Evolutionary conservation across 2,113 vertebrate species (phyloP).

Genomic region (Egretta garzetta): DNA sequence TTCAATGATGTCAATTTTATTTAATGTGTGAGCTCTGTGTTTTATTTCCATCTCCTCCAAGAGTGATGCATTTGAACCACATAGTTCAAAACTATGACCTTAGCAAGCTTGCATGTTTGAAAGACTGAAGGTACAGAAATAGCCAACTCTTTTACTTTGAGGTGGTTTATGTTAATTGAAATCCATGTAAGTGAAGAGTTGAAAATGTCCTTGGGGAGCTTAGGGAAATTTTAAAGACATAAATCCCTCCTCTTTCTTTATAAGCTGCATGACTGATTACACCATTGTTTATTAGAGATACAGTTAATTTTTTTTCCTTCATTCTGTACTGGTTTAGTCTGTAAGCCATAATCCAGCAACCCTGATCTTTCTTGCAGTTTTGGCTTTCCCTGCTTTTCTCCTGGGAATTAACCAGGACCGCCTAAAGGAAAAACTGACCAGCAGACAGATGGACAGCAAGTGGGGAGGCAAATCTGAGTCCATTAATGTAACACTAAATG

Average conservation of each 20-base stretch:
- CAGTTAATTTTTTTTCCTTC: not conserved
- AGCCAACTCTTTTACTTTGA: not conserved
- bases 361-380: slow-evolving; percentile 75
- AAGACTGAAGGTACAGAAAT: not conserved
- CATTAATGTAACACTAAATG: slow-evolving; percentile 94
- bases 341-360: not conserved
- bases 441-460: slow-evolving; percentile 97
- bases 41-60: not conserved
- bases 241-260: not conserved
- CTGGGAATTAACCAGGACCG: slow-evolving; percentile 92
- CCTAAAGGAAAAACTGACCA: slow-evolving; percentile 94
- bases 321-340: not conserved
- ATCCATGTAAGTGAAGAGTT: not conserved
- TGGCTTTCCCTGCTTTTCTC: slow-evolving; percentile 95
- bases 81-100: not conserved
- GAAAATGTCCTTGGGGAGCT: not conserved
- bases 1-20: not conserved
- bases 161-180: slow-evolving; percentile 2
- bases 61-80: not conserved
- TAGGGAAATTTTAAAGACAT: not conserved
- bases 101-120: not conserved
- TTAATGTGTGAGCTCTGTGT: not conserved
- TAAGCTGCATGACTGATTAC: not conserved
- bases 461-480: slow-evolving; percentile 94
- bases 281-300: not conserved